Conservation (phyloP, 2,797 vertebrate species). For the Enteromius paludinosus region DNA sequence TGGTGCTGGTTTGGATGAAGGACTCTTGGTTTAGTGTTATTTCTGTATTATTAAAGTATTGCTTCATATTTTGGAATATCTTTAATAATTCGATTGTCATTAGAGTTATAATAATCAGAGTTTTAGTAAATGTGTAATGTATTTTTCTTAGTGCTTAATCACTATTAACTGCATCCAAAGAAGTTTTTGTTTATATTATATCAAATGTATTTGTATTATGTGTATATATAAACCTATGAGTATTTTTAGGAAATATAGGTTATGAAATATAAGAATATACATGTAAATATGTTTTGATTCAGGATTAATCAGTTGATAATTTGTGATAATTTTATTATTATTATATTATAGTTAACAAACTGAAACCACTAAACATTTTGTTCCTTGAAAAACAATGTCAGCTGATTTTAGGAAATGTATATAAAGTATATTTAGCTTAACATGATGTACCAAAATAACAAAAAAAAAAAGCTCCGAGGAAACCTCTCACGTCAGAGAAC, state of each 20-base stretch:
- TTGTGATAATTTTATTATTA: too few relatives aligned
- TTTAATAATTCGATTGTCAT: background rate
- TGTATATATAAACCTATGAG: too few relatives aligned
- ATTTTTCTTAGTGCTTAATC: too few relatives aligned
- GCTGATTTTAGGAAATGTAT: background rate
- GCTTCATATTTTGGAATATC: background rate
- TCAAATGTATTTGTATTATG: too few relatives aligned
- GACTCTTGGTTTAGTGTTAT: background rate
- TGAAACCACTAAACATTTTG: background rate
- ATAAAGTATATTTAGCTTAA: background rate
- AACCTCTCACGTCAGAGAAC: slow-evolving; percentile 24
- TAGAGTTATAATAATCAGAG: background rate
- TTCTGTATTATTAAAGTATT: background rate
- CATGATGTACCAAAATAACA: background rate
- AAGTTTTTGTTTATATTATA: too few relatives aligned
- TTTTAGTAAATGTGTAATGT: background rate
- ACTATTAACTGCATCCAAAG: too few relatives aligned
- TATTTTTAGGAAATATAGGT: too few relatives aligned
- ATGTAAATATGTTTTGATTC: too few relatives aligned
- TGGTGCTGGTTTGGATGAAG: background rate
- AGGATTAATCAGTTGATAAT: too few relatives aligned
- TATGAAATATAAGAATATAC: too few relatives aligned
- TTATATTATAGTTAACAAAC: background rate
- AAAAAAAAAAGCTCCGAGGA: slow-evolving; percentile 32
- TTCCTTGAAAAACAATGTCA: background rate